A percentile compares a stretch with the other conserved stretches of the same genome.
These are phyloP conservation scores for Nomada goodeniana DNA, from an alignment of 2,888 invertebrate species.

Conservation along the genomic window DNA sequence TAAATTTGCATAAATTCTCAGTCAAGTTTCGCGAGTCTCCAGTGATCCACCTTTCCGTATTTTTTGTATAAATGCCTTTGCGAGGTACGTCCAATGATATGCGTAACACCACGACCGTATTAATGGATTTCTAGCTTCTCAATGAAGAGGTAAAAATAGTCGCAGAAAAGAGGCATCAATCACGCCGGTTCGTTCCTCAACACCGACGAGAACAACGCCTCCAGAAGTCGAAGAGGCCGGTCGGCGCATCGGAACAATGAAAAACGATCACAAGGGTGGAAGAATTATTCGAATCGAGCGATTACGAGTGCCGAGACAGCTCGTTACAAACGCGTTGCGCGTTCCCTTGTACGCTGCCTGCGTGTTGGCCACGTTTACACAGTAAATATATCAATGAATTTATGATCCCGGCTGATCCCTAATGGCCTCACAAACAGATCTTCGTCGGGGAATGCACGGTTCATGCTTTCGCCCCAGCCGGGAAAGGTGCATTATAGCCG, in stretches of 20 bases:
- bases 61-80: no score
- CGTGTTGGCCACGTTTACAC: constrained; percentile 74
- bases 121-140: no score
- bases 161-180: background rate
- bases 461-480: constrained; percentile 52
- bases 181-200: background rate
- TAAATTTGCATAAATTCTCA: no score
- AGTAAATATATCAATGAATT: constrained; percentile 84
- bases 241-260: constrained; percentile 26
- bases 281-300: constrained; percentile 46
- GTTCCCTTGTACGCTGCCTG: constrained; percentile 28
- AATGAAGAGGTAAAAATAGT: no score
- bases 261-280: constrained; percentile 41
- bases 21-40: no score
- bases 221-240: constrained; percentile 17
- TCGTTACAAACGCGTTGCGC: constrained; percentile 38
- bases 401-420: constrained; percentile 81
- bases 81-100: no score
- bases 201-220: background rate
- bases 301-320: constrained; percentile 41
- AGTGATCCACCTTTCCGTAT: no score
- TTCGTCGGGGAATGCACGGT: constrained; percentile 78
- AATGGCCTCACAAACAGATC: constrained; percentile 82
- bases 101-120: no score
- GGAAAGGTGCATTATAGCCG: constrained; percentile 57